Evolutionary conservation across 2,797 vertebrate species (phyloP).

Genomic region (Onychomys leucogaster): DNA sequence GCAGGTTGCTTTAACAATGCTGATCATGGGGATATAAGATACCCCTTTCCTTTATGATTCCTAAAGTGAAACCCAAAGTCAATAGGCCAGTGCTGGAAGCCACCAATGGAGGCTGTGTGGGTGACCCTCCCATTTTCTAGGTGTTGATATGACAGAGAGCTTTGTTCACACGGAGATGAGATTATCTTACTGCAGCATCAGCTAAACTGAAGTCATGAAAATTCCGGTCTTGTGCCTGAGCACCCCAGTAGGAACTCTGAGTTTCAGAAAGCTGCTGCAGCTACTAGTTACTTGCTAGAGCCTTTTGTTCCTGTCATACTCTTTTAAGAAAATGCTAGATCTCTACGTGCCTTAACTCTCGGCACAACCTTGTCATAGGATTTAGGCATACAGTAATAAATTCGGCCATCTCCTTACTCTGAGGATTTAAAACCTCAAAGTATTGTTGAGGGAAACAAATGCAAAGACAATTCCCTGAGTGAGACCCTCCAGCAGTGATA

Average conservation of each 20-base stretch:
- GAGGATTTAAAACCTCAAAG: slow-evolving; percentile 7
- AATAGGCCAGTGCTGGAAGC: neutral
- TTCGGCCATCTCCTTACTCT: neutral
- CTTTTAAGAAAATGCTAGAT: neutral
- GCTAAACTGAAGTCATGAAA: neutral
- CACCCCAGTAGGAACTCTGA: neutral
- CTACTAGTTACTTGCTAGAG: neutral
- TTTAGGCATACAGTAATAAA: neutral
- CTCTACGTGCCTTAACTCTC: neutral
- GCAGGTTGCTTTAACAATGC: neutral
- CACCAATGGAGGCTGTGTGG: neutral
- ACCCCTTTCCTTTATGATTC: neutral
- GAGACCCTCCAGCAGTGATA: neutral
- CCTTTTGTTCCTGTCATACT: neutral
- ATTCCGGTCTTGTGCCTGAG: neutral
- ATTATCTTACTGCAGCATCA: neutral
- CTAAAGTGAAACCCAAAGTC: neutral
- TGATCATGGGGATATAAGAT: neutral
- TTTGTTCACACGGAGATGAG: neutral
- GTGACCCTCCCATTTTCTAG: neutral
- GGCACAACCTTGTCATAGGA: neutral
- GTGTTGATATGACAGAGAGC: neutral
- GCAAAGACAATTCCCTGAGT: neutral
- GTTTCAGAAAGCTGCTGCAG: neutral
- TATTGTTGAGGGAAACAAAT: neutral